Percentiles rank a stretch among this genome's conserved stretches.
Evolutionary conservation across 2,888 invertebrate species (phyloP).

Genomic region (Schrankia costaestrigalis): DNA sequence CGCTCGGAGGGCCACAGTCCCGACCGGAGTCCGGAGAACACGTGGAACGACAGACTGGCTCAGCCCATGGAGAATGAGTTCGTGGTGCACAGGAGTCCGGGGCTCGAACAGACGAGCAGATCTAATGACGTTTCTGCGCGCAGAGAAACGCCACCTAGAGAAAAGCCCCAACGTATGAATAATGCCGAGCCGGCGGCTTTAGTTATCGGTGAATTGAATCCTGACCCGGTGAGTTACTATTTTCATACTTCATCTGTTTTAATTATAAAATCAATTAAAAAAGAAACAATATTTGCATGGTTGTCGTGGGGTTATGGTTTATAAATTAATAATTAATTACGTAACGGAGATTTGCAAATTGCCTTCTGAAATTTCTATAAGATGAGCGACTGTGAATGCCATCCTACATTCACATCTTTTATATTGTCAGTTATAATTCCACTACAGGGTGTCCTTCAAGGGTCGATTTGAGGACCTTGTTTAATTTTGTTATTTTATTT

Average conservation of each 20-base stretch:
- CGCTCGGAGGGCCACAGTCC: conserved; percentile 54
- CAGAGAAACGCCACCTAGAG: conserved; percentile 47
- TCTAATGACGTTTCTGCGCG: conserved; percentile 42
- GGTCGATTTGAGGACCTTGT: not conserved
- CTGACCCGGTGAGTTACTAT: conserved; percentile 59
- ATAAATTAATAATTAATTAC: too few relatives aligned
- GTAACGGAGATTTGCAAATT: too few relatives aligned
- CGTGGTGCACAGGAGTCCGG: conserved; percentile 39
- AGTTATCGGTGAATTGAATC: conserved; percentile 66
- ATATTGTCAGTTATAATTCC: too few relatives aligned
- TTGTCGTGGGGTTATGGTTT: too few relatives aligned
- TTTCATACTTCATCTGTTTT: too few relatives aligned
- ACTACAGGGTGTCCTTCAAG: too few relatives aligned
- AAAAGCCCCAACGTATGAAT: conserved; percentile 35
- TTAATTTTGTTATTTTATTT: not conserved
- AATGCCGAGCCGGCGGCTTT: conserved; percentile 63
- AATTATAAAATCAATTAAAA: too few relatives aligned
- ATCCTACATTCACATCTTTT: too few relatives aligned
- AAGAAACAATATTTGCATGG: too few relatives aligned
- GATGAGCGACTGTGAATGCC: too few relatives aligned
- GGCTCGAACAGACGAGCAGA: conserved; percentile 30
- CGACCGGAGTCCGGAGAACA: conserved; percentile 53
- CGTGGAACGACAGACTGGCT: conserved; percentile 47
- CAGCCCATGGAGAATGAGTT: conserved; percentile 43
- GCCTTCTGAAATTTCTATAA: too few relatives aligned